A percentile compares a stretch with the other conserved stretches of the same genome.
Evolutionary conservation across 2,797 vertebrate species (phyloP).

Genomic region (Sitta carolinensis): DNA sequence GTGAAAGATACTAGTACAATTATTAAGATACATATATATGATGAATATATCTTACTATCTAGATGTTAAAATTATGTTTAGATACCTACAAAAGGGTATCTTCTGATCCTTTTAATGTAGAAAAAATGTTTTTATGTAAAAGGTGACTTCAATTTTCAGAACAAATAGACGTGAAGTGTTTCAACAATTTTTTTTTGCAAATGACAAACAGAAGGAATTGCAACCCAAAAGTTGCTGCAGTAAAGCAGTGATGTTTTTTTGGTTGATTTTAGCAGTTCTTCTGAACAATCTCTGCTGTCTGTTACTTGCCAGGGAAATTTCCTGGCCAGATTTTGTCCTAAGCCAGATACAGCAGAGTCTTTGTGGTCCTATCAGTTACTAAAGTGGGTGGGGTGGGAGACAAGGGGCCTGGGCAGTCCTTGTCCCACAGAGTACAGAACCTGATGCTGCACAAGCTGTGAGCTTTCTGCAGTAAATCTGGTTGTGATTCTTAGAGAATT

Average conservation of each 20-base stretch:
- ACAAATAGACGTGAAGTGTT: not conserved
- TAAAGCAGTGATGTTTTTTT: not conserved
- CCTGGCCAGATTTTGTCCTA: not conserved
- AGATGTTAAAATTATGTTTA: not conserved
- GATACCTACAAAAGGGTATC: not conserved
- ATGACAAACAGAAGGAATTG: not conserved
- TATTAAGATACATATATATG: not conserved
- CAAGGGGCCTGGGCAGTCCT: not conserved
- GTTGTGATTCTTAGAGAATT: not conserved
- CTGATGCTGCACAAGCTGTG: not conserved
- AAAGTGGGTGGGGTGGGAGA: rapidly evolving
- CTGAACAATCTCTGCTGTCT: not conserved
- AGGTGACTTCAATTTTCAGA: not conserved
- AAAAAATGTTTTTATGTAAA: not conserved
- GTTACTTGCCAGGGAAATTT: not conserved
- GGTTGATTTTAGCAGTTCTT: not conserved
- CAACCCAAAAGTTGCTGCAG: not conserved
- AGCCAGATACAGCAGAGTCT: not conserved
- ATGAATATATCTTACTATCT: not conserved
- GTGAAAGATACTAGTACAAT: not conserved
- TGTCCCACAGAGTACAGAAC: not conserved
- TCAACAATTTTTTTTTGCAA: not conserved
- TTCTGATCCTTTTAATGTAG: not conserved
- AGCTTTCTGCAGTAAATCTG: not conserved
- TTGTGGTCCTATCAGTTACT: not conserved